A percentile compares a stretch with the other conserved stretches of the same genome.
These are phyloP conservation scores for Branchinecta lynchi DNA, from an alignment of 1,140 invertebrate genomes.

Conservation along the genomic window DNA sequence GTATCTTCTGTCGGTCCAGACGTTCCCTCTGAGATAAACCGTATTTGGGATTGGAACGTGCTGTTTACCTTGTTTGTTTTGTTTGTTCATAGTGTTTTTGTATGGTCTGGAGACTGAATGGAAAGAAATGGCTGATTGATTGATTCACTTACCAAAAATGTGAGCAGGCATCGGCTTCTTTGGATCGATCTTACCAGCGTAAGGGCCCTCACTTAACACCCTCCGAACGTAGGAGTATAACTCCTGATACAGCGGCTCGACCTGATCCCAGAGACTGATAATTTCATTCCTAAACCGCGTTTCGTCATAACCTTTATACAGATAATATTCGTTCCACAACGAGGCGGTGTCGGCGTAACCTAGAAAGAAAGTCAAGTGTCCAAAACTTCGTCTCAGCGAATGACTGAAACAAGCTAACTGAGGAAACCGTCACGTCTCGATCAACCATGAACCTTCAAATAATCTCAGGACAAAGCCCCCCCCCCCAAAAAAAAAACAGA, in stretches of 20 bases:
- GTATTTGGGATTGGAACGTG: too few species aligned
- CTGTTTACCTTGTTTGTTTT: too few species aligned
- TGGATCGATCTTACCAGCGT: constrained; percentile 23
- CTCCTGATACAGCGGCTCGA: constrained; percentile 35
- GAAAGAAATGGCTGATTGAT: neutral
- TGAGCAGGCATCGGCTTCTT: constrained; percentile 26
- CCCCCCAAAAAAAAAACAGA: too few species aligned
- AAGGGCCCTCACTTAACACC: constrained; percentile 31
- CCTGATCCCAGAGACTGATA: constrained; percentile 29
- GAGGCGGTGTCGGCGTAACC: constrained; percentile 24
- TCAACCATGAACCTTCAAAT: too few species aligned
- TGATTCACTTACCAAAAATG: constrained; percentile 24
- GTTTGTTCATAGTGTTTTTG: too few species aligned
- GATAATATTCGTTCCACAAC: constrained; percentile 25
- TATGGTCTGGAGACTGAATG: too few species aligned
- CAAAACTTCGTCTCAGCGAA: too few species aligned
- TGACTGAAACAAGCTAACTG: too few species aligned
- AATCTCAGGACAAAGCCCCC: too few species aligned
- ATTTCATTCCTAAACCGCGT: constrained; percentile 27
- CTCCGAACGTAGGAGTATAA: constrained; percentile 37
- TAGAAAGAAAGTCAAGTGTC: constrained; percentile 11
- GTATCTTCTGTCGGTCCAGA: too few species aligned
- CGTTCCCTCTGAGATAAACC: too few species aligned
- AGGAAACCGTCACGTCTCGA: too few species aligned
- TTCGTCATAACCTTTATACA: constrained; percentile 25